Conservation (phyloP, 2,888 invertebrate species). For the Drosophila subquinaria region DNA sequence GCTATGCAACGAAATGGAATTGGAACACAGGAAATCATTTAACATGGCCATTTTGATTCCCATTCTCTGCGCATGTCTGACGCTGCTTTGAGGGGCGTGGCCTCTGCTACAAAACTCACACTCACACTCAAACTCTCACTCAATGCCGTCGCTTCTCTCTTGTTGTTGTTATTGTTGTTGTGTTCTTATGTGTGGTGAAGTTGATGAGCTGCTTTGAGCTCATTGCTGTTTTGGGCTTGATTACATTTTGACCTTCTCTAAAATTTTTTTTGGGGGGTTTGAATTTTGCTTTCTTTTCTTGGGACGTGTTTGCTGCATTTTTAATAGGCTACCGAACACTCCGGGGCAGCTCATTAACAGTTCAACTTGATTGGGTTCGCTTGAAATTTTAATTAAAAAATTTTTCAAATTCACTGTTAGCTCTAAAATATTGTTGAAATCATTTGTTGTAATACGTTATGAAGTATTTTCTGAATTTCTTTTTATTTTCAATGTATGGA, state of each 20-base stretch:
- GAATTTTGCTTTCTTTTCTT: slow-evolving; percentile 43
- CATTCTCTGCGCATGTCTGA: slow-evolving; percentile 65
- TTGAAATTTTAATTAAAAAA: slow-evolving; percentile 65
- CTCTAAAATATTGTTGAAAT: not conserved
- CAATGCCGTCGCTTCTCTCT: slow-evolving; percentile 13
- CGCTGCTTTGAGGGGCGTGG: slow-evolving; percentile 56
- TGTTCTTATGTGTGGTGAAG: slow-evolving; percentile 55
- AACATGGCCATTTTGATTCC: slow-evolving; percentile 64
- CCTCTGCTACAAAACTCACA: slow-evolving; percentile 13
- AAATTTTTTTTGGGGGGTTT: slow-evolving; percentile 18
- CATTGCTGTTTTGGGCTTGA: slow-evolving; percentile 55
- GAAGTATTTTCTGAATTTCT: not conserved
- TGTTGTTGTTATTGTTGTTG: not conserved
- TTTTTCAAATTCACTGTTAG: not conserved
- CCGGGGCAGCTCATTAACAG: slow-evolving; percentile 72
- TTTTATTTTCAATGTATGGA: not conserved
- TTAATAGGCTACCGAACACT: slow-evolving; percentile 69
- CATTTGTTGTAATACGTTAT: not conserved
- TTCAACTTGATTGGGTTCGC: slow-evolving; percentile 43
- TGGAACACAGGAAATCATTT: slow-evolving; percentile 43
- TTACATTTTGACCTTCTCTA: slow-evolving; percentile 76
- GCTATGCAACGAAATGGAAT: slow-evolving; percentile 57
- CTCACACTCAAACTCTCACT: slow-evolving; percentile 41
- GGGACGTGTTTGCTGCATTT: slow-evolving; percentile 75
- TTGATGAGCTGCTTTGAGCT: slow-evolving; percentile 61